Percentiles rank a stretch among this genome's conserved stretches.
phyloP scores from a whole-genome alignment of 2,113 vertebrate genomes.

The Mola mola region DNA sequence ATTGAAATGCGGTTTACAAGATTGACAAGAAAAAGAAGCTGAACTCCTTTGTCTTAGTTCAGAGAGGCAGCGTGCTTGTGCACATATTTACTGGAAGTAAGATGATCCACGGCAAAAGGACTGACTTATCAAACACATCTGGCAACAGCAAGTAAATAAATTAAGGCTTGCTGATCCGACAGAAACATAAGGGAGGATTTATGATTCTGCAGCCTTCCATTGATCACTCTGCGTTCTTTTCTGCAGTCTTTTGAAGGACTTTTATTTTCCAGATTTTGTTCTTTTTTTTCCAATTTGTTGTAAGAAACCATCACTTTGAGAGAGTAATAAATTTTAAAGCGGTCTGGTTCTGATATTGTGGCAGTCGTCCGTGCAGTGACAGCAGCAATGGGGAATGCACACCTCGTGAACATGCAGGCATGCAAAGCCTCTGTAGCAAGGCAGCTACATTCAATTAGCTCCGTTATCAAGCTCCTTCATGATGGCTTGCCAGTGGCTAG shows the following conservation, averaged over 20 bases:
- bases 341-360: slow-evolving; percentile 63
- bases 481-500: slow-evolving; percentile 49
- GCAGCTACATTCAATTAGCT: slow-evolving; percentile 56
- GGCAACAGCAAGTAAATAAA: slow-evolving; percentile 33
- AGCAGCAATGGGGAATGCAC: slow-evolving; percentile 58
- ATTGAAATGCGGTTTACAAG: slow-evolving; percentile 31
- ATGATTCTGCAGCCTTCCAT: slow-evolving; percentile 27
- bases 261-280: background rate
- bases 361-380: slow-evolving; percentile 59
- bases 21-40: slow-evolving; percentile 63
- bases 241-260: background rate
- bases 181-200: slow-evolving; percentile 38
- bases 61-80: slow-evolving; percentile 33
- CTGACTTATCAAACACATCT: slow-evolving; percentile 60
- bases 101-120: slow-evolving; percentile 54
- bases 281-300: slow-evolving; percentile 16
- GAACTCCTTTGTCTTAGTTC: slow-evolving; percentile 50
- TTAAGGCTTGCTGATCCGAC: slow-evolving; percentile 40
- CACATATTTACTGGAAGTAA: slow-evolving; percentile 58
- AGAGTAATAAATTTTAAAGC: slow-evolving; percentile 51
- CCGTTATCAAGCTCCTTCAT: slow-evolving; percentile 55
- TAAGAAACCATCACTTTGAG: slow-evolving; percentile 24
- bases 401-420: slow-evolving; percentile 61
- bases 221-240: background rate
- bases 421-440: slow-evolving; percentile 41